phyloP scores from a whole-genome alignment of 92 coral and sea anemone genomes.

The Metridium senile region DNA sequence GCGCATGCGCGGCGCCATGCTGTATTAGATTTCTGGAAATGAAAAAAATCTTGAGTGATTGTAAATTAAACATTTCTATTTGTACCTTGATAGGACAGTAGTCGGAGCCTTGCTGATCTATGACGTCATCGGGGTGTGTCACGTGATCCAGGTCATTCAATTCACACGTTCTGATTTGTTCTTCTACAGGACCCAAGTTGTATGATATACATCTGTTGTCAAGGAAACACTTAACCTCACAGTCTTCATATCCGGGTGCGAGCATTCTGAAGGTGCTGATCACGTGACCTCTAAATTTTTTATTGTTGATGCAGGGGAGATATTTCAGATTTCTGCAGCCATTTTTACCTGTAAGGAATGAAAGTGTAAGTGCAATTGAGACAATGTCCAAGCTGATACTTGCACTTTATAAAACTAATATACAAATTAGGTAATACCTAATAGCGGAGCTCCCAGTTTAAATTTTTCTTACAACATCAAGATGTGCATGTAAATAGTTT shows the following conservation, averaged over 20 bases:
- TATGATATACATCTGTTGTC: constrained; percentile 1
- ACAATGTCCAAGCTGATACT: too few relatives aligned
- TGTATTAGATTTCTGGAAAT: too few relatives aligned
- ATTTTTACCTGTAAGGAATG: too few relatives aligned
- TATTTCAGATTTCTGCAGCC: too few relatives aligned
- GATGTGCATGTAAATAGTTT: too few relatives aligned
- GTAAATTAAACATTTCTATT: neutral
- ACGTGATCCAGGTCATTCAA: neutral
- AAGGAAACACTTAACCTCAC: neutral
- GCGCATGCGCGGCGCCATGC: too few relatives aligned
- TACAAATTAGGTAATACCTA: too few relatives aligned
- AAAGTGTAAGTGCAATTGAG: too few relatives aligned
- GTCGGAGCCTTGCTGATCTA: neutral
- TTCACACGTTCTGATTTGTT: constrained; percentile 8
- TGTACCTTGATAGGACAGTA: constrained; percentile 6
- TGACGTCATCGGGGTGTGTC: constrained; percentile 3
- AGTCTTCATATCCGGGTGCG: constrained; percentile 10
- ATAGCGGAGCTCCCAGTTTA: too few relatives aligned
- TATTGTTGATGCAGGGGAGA: neutral
- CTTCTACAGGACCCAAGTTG: constrained; percentile 6
- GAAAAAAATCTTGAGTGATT: too few relatives aligned
- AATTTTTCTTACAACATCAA: too few relatives aligned
- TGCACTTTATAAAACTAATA: too few relatives aligned
- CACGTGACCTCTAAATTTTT: neutral
- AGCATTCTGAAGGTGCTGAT: neutral